Percentiles rank a stretch among this genome's conserved stretches.
Conservation (phyloP, 2,797 vertebrate genomes). For the Paguma larvata region DNA sequence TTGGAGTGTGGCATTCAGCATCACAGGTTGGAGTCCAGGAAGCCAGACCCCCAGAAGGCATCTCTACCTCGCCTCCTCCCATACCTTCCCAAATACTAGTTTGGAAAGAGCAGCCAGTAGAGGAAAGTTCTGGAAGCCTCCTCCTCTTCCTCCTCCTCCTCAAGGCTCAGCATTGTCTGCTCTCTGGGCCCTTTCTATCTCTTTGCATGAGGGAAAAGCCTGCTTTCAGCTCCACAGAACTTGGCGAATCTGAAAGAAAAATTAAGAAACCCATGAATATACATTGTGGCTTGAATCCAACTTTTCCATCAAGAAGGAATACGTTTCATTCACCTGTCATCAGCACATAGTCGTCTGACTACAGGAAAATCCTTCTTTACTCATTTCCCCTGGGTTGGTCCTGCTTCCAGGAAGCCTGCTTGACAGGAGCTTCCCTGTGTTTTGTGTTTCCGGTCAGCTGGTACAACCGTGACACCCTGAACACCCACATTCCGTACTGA, state of each 20-base stretch:
- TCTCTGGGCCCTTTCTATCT: neutral
- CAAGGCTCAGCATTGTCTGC: neutral
- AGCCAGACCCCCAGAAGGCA: neutral
- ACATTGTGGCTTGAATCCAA: neutral
- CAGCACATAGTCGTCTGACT: neutral
- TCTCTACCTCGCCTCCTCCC: neutral
- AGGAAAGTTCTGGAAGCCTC: neutral
- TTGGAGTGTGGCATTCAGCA: neutral
- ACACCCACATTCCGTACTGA: neutral
- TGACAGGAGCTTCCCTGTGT: accelerated
- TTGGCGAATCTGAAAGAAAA: neutral
- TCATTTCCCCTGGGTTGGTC: neutral
- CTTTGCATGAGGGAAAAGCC: neutral
- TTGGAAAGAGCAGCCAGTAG: neutral
- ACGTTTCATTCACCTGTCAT: neutral
- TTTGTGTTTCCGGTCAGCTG: accelerated
- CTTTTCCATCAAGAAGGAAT: neutral
- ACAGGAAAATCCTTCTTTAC: neutral
- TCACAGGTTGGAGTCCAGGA: neutral
- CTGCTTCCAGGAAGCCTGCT: neutral
- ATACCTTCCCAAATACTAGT: neutral
- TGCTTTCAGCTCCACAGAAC: neutral
- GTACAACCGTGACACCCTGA: neutral
- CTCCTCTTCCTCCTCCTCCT: neutral
- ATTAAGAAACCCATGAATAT: neutral